phyloP scores from a whole-genome alignment of 2,797 vertebrate genomes.

The Galaxias olidus region DNA sequence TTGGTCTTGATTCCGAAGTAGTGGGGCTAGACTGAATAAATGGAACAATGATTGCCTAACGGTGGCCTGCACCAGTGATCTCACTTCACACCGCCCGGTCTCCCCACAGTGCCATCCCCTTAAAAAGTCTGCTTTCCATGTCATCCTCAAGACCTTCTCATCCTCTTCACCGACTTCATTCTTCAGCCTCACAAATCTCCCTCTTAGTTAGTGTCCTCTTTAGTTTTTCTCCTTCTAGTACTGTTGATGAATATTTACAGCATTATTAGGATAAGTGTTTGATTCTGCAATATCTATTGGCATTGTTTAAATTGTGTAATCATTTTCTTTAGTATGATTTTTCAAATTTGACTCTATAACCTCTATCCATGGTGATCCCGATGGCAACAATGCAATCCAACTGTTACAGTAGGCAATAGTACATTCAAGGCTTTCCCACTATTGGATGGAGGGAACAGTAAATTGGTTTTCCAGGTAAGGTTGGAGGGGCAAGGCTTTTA shows the following conservation, averaged over 20 bases:
- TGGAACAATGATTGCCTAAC: no score
- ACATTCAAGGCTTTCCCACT: conserved; percentile 13
- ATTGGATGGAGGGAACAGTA: conserved; percentile 19
- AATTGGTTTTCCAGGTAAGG: conserved; percentile 13
- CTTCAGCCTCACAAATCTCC: neutral
- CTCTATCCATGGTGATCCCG: no score
- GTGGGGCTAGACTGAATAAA: no score
- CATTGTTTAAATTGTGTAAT: no score
- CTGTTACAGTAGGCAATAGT: neutral
- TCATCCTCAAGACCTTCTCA: conserved; percentile 57
- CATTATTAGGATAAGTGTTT: no score
- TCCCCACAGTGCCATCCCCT: conserved; percentile 22
- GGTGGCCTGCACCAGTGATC: no score
- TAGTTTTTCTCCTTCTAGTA: no score
- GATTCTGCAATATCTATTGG: no score
- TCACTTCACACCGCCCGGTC: neutral
- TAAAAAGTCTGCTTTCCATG: conserved; percentile 32
- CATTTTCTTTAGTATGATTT: no score
- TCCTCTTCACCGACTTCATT: conserved; percentile 32
- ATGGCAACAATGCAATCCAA: neutral
- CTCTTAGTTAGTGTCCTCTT: neutral
- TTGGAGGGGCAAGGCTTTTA: neutral
- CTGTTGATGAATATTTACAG: no score
- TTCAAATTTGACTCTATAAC: no score
- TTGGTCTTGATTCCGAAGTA: no score